Conservation (phyloP, 1,140 invertebrate genomes). For the Maniola jurtina region DNA sequence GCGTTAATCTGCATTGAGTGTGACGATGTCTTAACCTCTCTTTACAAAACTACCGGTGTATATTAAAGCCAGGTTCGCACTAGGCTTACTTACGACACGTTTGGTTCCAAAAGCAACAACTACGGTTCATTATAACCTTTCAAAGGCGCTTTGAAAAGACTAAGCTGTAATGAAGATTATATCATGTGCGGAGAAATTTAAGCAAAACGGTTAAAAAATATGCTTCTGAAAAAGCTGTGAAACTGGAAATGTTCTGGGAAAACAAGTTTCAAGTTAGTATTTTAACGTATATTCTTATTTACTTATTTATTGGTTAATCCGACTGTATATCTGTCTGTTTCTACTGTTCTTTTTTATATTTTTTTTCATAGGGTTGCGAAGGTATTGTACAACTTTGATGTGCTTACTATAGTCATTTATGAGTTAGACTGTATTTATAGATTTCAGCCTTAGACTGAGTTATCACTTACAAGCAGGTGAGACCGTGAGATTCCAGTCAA, state of each 20-base stretch:
- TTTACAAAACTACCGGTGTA: conserved; percentile 20
- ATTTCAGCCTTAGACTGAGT: too few relatives aligned
- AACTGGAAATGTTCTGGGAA: neutral
- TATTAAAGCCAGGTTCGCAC: conserved; percentile 22
- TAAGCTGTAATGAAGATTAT: conserved; percentile 1
- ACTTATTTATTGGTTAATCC: too few relatives aligned
- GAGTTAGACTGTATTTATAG: too few relatives aligned
- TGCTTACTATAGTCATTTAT: too few relatives aligned
- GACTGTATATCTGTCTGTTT: too few relatives aligned
- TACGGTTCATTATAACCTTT: conserved; percentile 27
- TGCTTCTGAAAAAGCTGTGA: neutral
- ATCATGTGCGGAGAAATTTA: neutral
- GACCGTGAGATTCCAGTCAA: too few relatives aligned
- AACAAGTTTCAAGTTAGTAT: neutral
- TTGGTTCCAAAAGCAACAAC: conserved; percentile 26
- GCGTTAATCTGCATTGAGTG: neutral
- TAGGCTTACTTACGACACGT: conserved; percentile 23
- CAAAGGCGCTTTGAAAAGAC: conserved; percentile 13
- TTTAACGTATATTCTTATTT: too few relatives aligned
- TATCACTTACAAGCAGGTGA: too few relatives aligned
- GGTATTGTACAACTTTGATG: too few relatives aligned
- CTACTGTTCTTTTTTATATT: too few relatives aligned
- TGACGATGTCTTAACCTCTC: neutral
- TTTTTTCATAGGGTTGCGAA: too few relatives aligned
- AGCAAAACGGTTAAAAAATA: neutral